These are phyloP conservation scores for Limosa lapponica DNA, from an alignment of 2,797 vertebrate genomes.

Conservation along the genomic window DNA sequence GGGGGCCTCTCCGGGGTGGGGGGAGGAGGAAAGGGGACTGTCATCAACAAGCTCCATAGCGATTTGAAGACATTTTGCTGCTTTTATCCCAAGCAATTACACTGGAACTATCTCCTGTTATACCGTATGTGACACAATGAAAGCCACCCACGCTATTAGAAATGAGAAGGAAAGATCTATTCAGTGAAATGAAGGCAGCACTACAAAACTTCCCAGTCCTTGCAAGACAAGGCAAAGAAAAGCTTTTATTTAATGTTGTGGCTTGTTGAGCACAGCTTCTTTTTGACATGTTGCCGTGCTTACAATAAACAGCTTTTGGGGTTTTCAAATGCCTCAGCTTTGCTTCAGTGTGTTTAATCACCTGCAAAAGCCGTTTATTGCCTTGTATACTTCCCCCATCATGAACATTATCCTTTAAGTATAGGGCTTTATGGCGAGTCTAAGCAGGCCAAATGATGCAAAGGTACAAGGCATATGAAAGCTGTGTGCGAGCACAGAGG, in stretches of 20 bases:
- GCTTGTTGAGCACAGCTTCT: conserved; percentile 31
- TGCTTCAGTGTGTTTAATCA: conserved; percentile 62
- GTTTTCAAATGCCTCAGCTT: conserved; percentile 52
- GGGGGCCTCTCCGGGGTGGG: neutral
- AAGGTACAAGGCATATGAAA: neutral
- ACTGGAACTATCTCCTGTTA: neutral
- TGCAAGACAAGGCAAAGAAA: neutral
- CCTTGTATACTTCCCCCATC: conserved; percentile 46
- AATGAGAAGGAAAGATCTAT: neutral
- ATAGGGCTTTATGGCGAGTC: neutral
- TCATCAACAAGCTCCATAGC: neutral
- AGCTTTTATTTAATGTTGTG: conserved; percentile 30
- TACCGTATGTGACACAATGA: neutral
- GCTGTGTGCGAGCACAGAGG: neutral
- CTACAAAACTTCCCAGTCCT: neutral
- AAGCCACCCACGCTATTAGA: neutral
- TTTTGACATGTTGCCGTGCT: neutral
- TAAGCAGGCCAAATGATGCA: conserved; percentile 26
- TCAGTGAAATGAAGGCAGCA: neutral
- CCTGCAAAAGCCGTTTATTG: conserved; percentile 63
- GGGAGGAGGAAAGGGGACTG: neutral
- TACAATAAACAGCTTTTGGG: conserved; percentile 55
- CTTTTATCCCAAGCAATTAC: conserved; percentile 55
- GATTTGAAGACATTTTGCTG: neutral
- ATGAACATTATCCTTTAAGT: conserved; percentile 53